Evolutionary conservation across 2,797 vertebrate species (phyloP), one percentile per base, ranked within the genome.

Genomic region (Pangasius djambal): DNA sequence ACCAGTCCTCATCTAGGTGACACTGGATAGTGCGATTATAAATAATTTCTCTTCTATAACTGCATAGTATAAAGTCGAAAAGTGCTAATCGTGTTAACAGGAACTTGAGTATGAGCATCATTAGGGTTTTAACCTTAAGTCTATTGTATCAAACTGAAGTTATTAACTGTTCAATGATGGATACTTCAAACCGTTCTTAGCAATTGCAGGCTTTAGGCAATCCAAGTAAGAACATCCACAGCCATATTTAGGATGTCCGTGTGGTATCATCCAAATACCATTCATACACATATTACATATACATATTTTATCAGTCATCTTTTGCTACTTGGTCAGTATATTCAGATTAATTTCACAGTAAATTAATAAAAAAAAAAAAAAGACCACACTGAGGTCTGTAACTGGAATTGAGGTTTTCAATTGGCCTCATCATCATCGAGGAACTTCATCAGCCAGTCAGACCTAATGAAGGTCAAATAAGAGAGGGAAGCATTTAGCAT

Each of bases 401-500:
- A 75, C 22, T 20, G 25, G 13, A 86, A 61, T 61, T 75, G 13
- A 86, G 25, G 9, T 28, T 48, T 44, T 48, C 55, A 63, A 20
- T 86, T 86, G 52, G 25, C 55, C 70, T 86, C 22, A 31, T 75
- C 16, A 75, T 28, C 55, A 63, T 2, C 6, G 10, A 72, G 40
- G 15, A 57, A 74, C 18, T 77, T 77, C 44, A 48, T 77, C n/a
- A 77, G 37, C 7, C 40, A 48, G 37, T 15, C 50, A 74, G 69
- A 20, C 50, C 4, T 72, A 31, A 55, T 8, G 1, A 74, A 13
- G 20, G 31, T 72, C 85, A 86, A 70, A 50, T 13, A 70, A 34
- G 5, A 61, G 57, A 61, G 16, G 22, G 55, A 86, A 79, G 72
- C 72, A 28, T 75, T 79, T 79, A 86, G 37, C 74, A 31, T 55